phyloP scores from a whole-genome alignment of 2,113 vertebrate species.

The Stigmatopora nigra region DNA sequence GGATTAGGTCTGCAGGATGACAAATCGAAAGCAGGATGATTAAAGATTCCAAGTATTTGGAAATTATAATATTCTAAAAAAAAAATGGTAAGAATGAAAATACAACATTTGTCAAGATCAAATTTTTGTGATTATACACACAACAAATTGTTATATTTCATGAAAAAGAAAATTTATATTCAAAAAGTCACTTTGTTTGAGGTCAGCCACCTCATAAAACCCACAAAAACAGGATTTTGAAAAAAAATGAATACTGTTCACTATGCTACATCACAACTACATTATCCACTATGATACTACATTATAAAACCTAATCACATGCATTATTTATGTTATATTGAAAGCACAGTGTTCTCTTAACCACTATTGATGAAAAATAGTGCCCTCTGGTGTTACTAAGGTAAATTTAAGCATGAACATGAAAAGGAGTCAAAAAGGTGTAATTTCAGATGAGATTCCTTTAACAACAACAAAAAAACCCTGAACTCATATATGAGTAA shows the following conservation, averaged over 20 bases:
- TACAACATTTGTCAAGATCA: no score
- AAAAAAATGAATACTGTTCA: no score
- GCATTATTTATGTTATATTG: no score
- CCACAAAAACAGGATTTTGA: no score
- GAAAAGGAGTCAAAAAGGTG: background rate
- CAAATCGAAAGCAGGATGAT: background rate
- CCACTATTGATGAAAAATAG: background rate
- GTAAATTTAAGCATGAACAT: background rate
- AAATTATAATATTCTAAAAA: background rate
- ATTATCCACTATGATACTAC: no score
- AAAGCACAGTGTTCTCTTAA: background rate
- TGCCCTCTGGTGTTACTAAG: background rate
- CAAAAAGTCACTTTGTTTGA: no score
- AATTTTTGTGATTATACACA: no score
- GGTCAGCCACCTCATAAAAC: no score
- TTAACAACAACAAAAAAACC: background rate
- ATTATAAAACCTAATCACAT: no score
- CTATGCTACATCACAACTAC: no score
- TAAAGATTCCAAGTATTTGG: background rate
- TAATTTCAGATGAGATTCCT: background rate
- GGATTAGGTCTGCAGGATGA: conserved; percentile 75
- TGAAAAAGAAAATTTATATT: no score
- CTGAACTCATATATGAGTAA: background rate
- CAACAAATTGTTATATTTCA: no score
- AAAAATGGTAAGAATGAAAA: background rate